Percentiles rank a stretch among this genome's conserved stretches.
Evolutionary conservation across 2,113 vertebrate genomes (phyloP).

Genomic region (Reinhardtius hippoglossoides): DNA sequence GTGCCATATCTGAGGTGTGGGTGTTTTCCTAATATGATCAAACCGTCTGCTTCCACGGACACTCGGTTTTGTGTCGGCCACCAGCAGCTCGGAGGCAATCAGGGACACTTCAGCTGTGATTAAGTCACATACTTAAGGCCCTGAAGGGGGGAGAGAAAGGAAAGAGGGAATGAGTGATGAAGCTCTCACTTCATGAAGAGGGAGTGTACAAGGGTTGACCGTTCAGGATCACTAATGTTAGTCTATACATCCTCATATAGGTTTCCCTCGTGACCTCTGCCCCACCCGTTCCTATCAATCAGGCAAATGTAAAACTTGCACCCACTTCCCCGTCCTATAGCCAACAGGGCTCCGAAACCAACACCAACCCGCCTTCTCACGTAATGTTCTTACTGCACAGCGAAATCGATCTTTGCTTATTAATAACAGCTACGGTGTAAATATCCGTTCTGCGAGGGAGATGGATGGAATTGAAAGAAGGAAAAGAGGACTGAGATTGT

Average conservation of each 20-base stretch:
- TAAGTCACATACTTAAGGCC: slow-evolving; percentile 69
- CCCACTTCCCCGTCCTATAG: slow-evolving; percentile 12
- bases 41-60: slow-evolving; percentile 46
- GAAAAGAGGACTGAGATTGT: slow-evolving; percentile 48
- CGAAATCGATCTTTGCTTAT: slow-evolving; percentile 89
- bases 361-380: slow-evolving; percentile 32
- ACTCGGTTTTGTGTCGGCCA: slow-evolving; percentile 48
- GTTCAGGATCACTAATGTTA: slow-evolving; percentile 71
- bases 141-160: slow-evolving; percentile 21
- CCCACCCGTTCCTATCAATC: slow-evolving; percentile 50
- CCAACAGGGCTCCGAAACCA: slow-evolving; percentile 25
- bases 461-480: slow-evolving; percentile 63
- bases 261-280: slow-evolving; percentile 63
- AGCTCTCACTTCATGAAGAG: slow-evolving; percentile 58
- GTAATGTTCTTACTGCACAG: slow-evolving; percentile 83
- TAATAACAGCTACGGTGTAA: slow-evolving; percentile 89
- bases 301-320: slow-evolving; percentile 19
- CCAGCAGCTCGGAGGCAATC: slow-evolving; percentile 67
- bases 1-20: slow-evolving; percentile 22
- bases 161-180: slow-evolving; percentile 59
- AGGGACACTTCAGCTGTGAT: slow-evolving; percentile 76
- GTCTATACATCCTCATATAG: slow-evolving; percentile 74
- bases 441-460: slow-evolving; percentile 81
- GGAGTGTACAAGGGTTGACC: slow-evolving; percentile 58
- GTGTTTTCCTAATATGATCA: slow-evolving; percentile 44